Conservation (phyloP, 2,797 vertebrate species). For the Knipowitschia caucasica region DNA sequence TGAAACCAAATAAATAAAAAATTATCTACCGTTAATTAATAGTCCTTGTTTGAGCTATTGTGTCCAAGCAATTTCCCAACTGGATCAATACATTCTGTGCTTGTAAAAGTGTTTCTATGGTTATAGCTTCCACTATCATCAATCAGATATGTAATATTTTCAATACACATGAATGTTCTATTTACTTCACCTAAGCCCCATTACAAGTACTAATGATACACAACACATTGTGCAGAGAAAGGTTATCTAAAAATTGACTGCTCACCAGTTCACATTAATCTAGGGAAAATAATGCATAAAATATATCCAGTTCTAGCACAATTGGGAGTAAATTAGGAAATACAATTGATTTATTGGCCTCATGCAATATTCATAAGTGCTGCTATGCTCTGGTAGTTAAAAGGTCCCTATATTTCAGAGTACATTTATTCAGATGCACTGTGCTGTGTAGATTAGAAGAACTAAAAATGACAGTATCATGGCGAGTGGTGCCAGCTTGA, state of each 20-base stretch:
- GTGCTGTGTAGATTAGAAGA: background rate
- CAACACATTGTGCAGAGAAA: slow-evolving; percentile 7
- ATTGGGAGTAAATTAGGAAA: slow-evolving; percentile 20
- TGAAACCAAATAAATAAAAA: no score
- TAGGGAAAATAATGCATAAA: slow-evolving; percentile 8
- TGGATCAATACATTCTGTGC: no score
- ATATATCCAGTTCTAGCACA: slow-evolving; percentile 15
- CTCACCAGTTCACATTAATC: slow-evolving; percentile 17
- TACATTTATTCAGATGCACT: slow-evolving; percentile 30
- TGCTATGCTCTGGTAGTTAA: slow-evolving; percentile 18
- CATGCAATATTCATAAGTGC: slow-evolving; percentile 44
- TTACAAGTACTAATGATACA: slow-evolving; percentile 11
- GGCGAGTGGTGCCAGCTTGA: background rate
- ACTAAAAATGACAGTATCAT: slow-evolving; percentile 30
- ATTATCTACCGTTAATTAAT: no score
- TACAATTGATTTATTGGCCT: slow-evolving; percentile 31
- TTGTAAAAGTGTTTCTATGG: background rate
- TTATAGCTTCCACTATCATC: slow-evolving; percentile 24
- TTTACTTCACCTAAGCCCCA: background rate
- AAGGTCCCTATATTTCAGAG: slow-evolving; percentile 22
- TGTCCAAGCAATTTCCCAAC: no score
- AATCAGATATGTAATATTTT: slow-evolving; percentile 18
- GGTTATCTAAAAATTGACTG: background rate
- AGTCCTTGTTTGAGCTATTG: no score
- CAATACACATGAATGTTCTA: background rate